Conservation (phyloP, 2,888 invertebrate species). For the Harpalus rufipes region DNA sequence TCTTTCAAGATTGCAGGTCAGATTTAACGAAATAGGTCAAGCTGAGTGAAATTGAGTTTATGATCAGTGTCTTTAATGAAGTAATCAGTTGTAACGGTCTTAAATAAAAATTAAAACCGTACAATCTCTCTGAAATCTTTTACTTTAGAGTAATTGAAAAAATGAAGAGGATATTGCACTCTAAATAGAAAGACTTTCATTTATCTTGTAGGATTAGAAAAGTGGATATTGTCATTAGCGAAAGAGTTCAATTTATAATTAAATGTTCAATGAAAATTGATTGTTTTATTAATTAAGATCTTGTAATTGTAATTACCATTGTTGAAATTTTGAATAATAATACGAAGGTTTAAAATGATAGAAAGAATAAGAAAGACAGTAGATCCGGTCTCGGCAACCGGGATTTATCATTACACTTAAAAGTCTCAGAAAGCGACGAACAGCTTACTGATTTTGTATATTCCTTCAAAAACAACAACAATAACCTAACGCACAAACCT, state of each 20-base stretch:
- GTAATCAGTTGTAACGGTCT: slow-evolving; percentile 45
- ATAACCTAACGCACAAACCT: too few relatives aligned
- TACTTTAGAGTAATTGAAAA: slow-evolving; percentile 6
- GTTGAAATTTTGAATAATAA: background rate
- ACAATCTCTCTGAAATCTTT: slow-evolving; percentile 27
- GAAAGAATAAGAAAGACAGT: too few relatives aligned
- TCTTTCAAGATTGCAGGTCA: slow-evolving; percentile 32
- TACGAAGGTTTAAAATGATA: too few relatives aligned
- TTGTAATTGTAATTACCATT: slow-evolving; percentile 10
- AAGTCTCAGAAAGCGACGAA: too few relatives aligned
- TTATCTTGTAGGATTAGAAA: slow-evolving; percentile 14
- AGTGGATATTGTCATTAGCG: slow-evolving; percentile 16
- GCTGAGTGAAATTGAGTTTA: slow-evolving; percentile 37
- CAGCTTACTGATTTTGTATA: too few relatives aligned
- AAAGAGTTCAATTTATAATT: slow-evolving; percentile 5
- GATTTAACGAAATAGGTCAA: slow-evolving; percentile 50
- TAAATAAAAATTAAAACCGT: slow-evolving; percentile 40
- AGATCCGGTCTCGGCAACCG: too few relatives aligned
- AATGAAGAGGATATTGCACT: slow-evolving; percentile 2
- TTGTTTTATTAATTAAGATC: slow-evolving; percentile 26
- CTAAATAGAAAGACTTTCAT: background rate
- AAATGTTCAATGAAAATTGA: background rate
- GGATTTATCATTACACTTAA: too few relatives aligned
- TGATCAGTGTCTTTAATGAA: slow-evolving; percentile 48
- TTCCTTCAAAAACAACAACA: too few relatives aligned